These are phyloP conservation scores for Rhopalosiphum padi DNA, from an alignment of 1,140 invertebrate species.

Conservation along the genomic window DNA sequence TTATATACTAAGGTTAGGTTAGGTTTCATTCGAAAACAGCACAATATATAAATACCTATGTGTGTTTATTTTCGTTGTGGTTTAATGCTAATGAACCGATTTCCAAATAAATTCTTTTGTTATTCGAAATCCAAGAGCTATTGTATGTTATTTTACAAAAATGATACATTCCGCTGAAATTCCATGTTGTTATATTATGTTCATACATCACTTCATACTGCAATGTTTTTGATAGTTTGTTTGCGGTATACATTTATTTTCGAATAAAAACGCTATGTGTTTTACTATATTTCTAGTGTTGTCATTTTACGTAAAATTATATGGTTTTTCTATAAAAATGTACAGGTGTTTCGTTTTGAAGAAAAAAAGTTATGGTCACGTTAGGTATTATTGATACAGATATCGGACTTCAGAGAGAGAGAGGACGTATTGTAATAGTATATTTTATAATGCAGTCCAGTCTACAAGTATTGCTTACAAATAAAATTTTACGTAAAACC, in stretches of 20 bases:
- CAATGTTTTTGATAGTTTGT: background rate
- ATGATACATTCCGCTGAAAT: background rate
- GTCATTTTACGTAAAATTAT: too few relatives aligned
- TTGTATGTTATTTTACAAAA: background rate
- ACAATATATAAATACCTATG: background rate
- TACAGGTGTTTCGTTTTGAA: too few relatives aligned
- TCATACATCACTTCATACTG: background rate
- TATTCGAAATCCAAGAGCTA: background rate
- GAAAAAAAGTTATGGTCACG: too few relatives aligned
- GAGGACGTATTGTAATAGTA: background rate
- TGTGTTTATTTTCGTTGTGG: background rate
- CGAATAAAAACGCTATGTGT: too few relatives aligned
- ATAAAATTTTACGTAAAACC: background rate
- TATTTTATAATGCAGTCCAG: background rate
- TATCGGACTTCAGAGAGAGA: background rate
- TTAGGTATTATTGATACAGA: background rate
- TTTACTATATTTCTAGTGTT: too few relatives aligned
- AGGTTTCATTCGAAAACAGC: background rate
- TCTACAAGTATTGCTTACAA: background rate
- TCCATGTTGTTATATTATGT: background rate
- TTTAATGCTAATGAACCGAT: slow-evolving; percentile 5
- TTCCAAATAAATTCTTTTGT: slow-evolving; percentile 20
- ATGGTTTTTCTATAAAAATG: too few relatives aligned
- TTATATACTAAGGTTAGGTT: background rate
- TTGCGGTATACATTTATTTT: too few relatives aligned